Percentiles rank a stretch among this genome's conserved stretches.
phyloP scores from a whole-genome alignment of 2,113 vertebrate species.

The Grallaria varia region DNA sequence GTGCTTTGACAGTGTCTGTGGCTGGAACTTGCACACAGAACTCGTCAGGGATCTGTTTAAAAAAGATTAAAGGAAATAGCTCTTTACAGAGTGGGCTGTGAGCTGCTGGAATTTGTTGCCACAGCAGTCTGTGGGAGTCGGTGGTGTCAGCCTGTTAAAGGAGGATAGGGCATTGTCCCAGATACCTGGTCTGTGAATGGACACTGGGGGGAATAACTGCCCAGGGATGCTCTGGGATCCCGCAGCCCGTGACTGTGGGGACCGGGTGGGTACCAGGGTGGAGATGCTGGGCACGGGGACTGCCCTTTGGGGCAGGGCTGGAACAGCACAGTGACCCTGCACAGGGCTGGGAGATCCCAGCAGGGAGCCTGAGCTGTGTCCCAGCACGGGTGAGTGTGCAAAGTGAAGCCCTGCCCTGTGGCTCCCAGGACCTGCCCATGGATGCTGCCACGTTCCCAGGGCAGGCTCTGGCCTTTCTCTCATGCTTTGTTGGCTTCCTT shows the following conservation, averaged over 20 bases:
- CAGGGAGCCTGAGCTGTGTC: neutral
- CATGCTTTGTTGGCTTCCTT: neutral
- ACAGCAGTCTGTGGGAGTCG: neutral
- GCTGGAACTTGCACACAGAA: neutral
- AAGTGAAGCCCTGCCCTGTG: neutral
- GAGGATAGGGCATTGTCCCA: neutral
- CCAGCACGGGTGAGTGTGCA: neutral
- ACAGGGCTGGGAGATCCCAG: neutral
- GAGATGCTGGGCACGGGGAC: neutral
- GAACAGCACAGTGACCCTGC: neutral
- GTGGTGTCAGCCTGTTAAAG: neutral
- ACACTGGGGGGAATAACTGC: neutral
- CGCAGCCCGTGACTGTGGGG: neutral
- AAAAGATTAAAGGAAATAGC: conserved; percentile 28
- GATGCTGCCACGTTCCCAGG: neutral
- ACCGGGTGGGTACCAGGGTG: neutral
- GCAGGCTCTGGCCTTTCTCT: neutral
- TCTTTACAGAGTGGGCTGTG: neutral
- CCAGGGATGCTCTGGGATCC: neutral
- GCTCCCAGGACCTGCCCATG: fast-evolving
- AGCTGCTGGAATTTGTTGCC: conserved; percentile 10
- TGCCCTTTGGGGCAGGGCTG: neutral
- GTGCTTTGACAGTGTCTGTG: neutral
- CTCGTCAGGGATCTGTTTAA: neutral
- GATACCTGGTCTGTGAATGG: neutral